Conservation (phyloP, 2,113 vertebrate species). For the Albula glossodonta region DNA sequence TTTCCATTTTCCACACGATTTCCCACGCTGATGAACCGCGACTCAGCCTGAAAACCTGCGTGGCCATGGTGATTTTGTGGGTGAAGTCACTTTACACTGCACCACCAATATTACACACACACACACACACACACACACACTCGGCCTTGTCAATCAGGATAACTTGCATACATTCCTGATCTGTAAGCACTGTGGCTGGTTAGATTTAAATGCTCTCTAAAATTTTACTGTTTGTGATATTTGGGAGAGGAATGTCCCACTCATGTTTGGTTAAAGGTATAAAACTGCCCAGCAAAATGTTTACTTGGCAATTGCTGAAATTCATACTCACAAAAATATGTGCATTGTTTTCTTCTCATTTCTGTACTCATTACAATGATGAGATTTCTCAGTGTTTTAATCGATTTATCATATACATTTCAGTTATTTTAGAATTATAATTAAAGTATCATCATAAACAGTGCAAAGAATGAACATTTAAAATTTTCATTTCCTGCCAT, state of each 20-base stretch:
- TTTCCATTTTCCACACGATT: slow-evolving; percentile 16
- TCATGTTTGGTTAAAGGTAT: too few species aligned
- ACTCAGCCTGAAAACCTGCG: neutral
- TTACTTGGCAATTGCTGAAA: too few species aligned
- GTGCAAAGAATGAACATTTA: too few species aligned
- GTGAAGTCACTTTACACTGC: slow-evolving; percentile 13
- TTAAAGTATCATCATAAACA: too few species aligned
- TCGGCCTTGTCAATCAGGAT: slow-evolving; percentile 19
- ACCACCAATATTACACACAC: neutral
- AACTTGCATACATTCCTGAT: neutral
- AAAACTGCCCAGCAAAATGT: too few species aligned
- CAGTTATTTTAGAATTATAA: too few species aligned
- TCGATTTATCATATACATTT: too few species aligned
- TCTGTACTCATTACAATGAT: too few species aligned
- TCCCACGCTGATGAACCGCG: neutral
- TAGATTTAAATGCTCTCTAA: neutral
- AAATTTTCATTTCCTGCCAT: too few species aligned
- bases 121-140: neutral
- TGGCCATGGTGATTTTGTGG: neutral
- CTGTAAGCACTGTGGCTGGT: neutral
- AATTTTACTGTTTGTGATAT: neutral
- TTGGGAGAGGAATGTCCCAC: neutral
- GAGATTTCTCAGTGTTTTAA: too few species aligned
- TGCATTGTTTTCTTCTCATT: too few species aligned
- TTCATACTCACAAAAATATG: too few species aligned